These are phyloP conservation scores for honey bee (Apis mellifera) DNA, from an alignment of 1,140 invertebrate species.

Conservation along the genomic window Amel_HAv3.1 CM009943.2:7585501-7586000, in stretches of 20 bases:
- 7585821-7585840: background rate
- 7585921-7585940: no score
- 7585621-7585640: background rate
- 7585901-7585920: no score
- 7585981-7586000: no score
- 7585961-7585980: no score
- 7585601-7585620: background rate
- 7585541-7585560: conserved; percentile 2
- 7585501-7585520: background rate
- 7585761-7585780: background rate
- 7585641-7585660: background rate
- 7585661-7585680: background rate
- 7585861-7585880: background rate
- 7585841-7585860: background rate
- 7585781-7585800: background rate
- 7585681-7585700: background rate
- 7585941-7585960: no score
- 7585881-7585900: no score
- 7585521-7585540: background rate
- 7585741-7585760: background rate
- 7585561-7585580: background rate
- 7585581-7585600: background rate
- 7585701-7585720: background rate
- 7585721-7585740: background rate
- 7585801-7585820: background rate